phyloP scores from a whole-genome alignment of 1,140 invertebrate species.

The Goniozus legneri region DNA sequence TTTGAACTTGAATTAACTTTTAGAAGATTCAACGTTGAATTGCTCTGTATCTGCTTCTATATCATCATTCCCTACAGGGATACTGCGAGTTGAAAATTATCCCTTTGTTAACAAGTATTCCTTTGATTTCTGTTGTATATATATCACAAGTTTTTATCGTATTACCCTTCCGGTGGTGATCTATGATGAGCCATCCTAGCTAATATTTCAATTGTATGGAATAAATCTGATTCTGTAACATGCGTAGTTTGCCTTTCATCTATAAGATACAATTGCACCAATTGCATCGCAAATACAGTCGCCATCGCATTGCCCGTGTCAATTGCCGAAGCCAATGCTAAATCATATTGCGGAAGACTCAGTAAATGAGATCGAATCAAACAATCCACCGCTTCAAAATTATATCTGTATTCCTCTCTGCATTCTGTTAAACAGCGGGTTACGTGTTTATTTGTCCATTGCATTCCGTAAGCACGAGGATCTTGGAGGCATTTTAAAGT shows the following conservation, averaged over 20 bases:
- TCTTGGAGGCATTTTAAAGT: conserved; percentile 90
- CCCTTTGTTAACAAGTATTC: too few relatives aligned
- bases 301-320: conserved; percentile 84
- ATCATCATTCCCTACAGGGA: too few relatives aligned
- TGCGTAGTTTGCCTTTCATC: conserved; percentile 78
- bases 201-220: conserved; percentile 79
- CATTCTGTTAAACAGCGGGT: conserved; percentile 79
- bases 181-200: conserved; percentile 71
- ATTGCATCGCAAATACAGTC: conserved; percentile 85
- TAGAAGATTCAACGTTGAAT: too few relatives aligned
- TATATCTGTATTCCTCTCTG: conserved; percentile 84
- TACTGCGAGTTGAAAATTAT: too few relatives aligned
- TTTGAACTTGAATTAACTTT: conserved; percentile 2
- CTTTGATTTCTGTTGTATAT: too few relatives aligned
- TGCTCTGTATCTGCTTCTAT: too few relatives aligned
- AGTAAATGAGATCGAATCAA: conserved; percentile 71
- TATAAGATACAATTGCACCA: conserved; percentile 83
- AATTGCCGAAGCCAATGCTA: conserved; percentile 80
- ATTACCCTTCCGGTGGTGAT: conserved; percentile 75
- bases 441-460: conserved; percentile 88
- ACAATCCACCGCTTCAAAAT: conserved; percentile 87
- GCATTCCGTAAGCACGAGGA: conserved; percentile 76
- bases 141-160: conserved; percentile 12
- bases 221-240: conserved; percentile 80
- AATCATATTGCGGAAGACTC: conserved; percentile 75